Base-by-base conservation (phyloP, 2,113 vertebrate genomes). In the Ciconia boyciana region DNA sequence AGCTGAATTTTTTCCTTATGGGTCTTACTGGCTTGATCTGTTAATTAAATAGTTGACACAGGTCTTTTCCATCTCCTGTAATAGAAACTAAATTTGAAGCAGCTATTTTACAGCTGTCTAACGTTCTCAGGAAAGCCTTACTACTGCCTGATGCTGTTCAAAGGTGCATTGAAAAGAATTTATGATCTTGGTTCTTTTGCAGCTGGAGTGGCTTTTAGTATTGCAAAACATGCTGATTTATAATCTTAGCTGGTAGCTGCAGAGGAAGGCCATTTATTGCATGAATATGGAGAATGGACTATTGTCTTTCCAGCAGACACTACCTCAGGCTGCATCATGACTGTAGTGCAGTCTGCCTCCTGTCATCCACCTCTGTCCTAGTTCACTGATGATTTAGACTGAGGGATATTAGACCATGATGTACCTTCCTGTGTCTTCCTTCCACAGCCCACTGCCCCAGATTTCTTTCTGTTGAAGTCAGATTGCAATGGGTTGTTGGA, bases 221-320 rank as follows among this genome's bases (percentile, higher is more conserved):
- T 89, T 92, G 84, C 87, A 91, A 83, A 95, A 89, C 70, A 79
- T 89, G 43, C 84, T 87, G 91, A 94, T 96, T 94, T 97, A 94
- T 89, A 94, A 76, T 89, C 84, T 52, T 51, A 72, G 83, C 69
- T 89, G 65, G 69, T 95, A 55, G 90, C 74, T 92, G 75, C 28
- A 66, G 84, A 87, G 81, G 43, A 52, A 80, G 71, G 94, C n/a
- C 84, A n/a, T 91, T 92, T 85, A 77, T 43, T 87, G 93, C 75
- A 66, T n/a, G 46, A 78, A 31, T 60, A 13, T 44, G 54, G 89
- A 93, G 89, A 96, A 95, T 51, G 61, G 71, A 16, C 70, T 87
- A 3, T 91, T 95, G 65, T 94, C 43, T 77, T 91, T 34, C 61
- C 70, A 90, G 84, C 89, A 93, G 90, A 92, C 89, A 3, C 92